Evolutionary conservation across 1,140 invertebrate species (phyloP).

Genomic region (Sitophilus oryzae): DNA sequence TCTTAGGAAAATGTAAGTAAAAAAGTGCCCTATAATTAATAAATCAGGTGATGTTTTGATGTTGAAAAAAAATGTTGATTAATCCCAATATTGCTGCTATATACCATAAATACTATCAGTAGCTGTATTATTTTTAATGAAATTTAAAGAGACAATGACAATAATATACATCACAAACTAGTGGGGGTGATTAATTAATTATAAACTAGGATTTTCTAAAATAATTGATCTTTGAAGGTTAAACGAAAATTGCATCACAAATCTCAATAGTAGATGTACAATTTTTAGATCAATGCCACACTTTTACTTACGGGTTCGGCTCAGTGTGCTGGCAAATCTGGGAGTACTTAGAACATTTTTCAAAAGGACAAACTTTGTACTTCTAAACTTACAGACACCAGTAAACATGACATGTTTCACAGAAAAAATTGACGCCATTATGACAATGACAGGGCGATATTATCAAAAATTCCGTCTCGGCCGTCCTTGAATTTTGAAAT

Average conservation of each 20-base stretch:
- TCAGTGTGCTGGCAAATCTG: slow-evolving; percentile 1
- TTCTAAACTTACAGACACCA: slow-evolving; percentile 27
- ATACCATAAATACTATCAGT: too few species aligned
- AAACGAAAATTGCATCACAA: slow-evolving; percentile 12
- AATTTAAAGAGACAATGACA: too few species aligned
- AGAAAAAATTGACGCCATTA: slow-evolving; percentile 37
- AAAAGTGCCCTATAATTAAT: too few species aligned
- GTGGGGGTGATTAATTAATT: too few species aligned
- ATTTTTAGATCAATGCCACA: slow-evolving; percentile 17
- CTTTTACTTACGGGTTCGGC: slow-evolving; percentile 17
- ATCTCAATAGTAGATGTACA: background rate
- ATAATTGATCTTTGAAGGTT: slow-evolving; percentile 16
- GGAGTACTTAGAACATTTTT: slow-evolving; percentile 17
- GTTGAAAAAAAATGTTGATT: too few species aligned
- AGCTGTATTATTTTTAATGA: too few species aligned
- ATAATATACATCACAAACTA: too few species aligned
- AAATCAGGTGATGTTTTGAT: too few species aligned
- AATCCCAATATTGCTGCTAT: too few species aligned
- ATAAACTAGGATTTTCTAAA: too few species aligned
- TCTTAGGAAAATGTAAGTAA: too few species aligned
- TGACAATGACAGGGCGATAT: slow-evolving; percentile 17
- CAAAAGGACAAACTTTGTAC: slow-evolving; percentile 20
- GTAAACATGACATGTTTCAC: slow-evolving; percentile 33
- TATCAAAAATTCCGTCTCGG: background rate
- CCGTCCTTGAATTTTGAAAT: background rate